Percentiles rank a stretch among this genome's conserved stretches.
Conservation (phyloP, 2,797 vertebrate species). For the Sebastes hubbsi region DNA sequence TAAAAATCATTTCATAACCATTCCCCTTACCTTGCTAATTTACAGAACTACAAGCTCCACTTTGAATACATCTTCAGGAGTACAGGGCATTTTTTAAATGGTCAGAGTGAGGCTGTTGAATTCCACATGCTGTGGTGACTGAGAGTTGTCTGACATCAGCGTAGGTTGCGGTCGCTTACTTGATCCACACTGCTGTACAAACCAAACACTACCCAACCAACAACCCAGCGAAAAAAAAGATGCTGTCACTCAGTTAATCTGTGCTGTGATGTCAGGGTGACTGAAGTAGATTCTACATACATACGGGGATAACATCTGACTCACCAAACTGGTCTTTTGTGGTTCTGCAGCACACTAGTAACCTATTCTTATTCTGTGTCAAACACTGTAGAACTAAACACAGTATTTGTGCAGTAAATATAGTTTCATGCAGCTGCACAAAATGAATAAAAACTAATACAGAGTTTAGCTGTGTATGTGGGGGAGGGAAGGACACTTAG, state of each 20-base stretch:
- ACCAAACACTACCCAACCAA: constrained; percentile 24
- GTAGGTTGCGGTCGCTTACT: constrained; percentile 7
- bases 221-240: constrained; percentile 18
- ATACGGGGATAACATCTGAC: constrained; percentile 26
- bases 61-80: constrained; percentile 26
- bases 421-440: constrained; percentile 8
- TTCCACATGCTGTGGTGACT: constrained; percentile 7
- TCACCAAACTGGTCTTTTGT: constrained; percentile 21
- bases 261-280: constrained; percentile 21
- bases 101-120: constrained; percentile 11
- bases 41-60: constrained; percentile 26
- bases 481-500: background rate
- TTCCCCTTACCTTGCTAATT: constrained; percentile 49
- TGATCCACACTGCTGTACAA: constrained; percentile 33
- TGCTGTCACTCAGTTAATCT: constrained; percentile 34
- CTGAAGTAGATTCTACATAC: constrained; percentile 19
- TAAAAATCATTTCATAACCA: constrained; percentile 45
- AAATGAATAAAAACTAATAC: constrained; percentile 7
- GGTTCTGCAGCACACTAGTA: constrained; percentile 7
- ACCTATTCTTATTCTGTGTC: constrained; percentile 12
- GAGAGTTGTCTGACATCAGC: constrained; percentile 32
- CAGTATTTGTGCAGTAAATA: constrained; percentile 8
- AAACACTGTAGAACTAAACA: background rate
- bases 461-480: background rate
- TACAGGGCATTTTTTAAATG: background rate